Conservation (phyloP, 2,888 invertebrate genomes). For the Anodontia alba region DNA sequence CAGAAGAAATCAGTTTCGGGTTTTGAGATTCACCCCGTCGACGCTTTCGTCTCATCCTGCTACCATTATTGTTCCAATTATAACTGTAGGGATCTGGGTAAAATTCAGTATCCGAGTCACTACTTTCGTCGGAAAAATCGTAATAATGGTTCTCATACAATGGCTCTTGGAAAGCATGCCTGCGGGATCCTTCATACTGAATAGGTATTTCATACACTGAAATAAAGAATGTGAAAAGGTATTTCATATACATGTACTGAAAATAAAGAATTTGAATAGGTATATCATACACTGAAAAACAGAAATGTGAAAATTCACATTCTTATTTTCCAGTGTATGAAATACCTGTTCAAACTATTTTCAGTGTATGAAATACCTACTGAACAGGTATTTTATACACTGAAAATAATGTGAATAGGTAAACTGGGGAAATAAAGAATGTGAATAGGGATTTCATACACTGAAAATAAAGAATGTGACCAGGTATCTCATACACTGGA, state of each 20-base stretch:
- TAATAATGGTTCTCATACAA: neutral
- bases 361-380: constrained; percentile 25
- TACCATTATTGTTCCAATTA: constrained; percentile 20
- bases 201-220: constrained; percentile 28
- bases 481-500: no score
- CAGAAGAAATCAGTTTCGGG: constrained; percentile 3
- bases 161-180: constrained; percentile 9
- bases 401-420: constrained; percentile 21
- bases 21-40: neutral
- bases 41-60: constrained; percentile 13
- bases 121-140: neutral
- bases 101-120: neutral
- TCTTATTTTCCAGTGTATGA: neutral
- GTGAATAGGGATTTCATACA: no score
- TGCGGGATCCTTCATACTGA: constrained; percentile 4
- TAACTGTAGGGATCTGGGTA: neutral
- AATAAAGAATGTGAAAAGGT: constrained; percentile 6
- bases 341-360: constrained; percentile 4
- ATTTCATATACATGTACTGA: neutral
- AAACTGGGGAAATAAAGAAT: neutral
- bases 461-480: neutral
- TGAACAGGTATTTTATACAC: constrained; percentile 25
- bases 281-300: neutral
- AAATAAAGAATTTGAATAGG: no score
- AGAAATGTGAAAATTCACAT: no score